Conservation (phyloP, 2,888 invertebrate species). For the Myopa tessellatipennis region DNA sequence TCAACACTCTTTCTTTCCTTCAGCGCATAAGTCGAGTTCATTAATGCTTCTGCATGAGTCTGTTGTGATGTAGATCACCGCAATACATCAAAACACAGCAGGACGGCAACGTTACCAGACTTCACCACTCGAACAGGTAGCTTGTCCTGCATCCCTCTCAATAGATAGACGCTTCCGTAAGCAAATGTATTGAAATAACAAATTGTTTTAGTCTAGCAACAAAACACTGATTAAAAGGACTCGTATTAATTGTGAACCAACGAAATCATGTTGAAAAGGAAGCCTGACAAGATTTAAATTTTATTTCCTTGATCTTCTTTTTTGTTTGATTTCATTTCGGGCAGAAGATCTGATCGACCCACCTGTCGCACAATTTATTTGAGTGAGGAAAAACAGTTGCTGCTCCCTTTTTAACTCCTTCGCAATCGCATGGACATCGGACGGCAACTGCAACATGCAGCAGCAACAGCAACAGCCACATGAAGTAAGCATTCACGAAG, state of each 20-base stretch:
- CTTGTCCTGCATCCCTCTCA: neutral
- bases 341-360: constrained; percentile 13
- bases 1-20: too few relatives aligned
- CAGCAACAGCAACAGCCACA: constrained; percentile 10
- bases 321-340: neutral
- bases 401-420: neutral
- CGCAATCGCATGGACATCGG: too few relatives aligned
- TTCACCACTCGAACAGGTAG: neutral
- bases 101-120: neutral
- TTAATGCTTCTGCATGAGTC: neutral
- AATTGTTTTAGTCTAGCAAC: neutral
- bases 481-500: neutral
- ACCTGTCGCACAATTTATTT: constrained; percentile 40
- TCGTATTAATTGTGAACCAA: neutral
- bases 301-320: neutral
- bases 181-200: neutral
- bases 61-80: neutral
- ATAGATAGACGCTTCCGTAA: neutral
- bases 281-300: neutral
- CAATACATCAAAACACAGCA: neutral
- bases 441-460: neutral
- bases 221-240: neutral
- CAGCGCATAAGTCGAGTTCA: neutral
- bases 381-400: constrained; percentile 28
- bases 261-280: neutral